Evolutionary conservation across 2,797 vertebrate genomes (phyloP), one percentile per base, ranked within the genome.

Genomic region (Leuciscus waleckii): DNA sequence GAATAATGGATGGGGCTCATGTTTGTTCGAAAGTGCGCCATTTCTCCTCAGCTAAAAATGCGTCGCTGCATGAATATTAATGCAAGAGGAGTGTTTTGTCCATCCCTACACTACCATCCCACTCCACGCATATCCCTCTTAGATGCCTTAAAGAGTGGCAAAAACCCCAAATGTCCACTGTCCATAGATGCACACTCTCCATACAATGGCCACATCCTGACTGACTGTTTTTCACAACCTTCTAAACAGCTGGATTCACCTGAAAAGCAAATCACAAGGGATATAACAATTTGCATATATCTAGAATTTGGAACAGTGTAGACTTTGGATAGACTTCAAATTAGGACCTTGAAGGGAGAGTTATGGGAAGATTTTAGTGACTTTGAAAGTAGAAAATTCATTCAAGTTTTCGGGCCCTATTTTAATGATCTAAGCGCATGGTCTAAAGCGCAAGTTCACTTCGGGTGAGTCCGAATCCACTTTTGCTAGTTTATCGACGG

Each of bases 1-100:
- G 85, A 88, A 88, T 88, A 88, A 88, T 86, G 73, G 75, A 88
- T 84, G 51, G 65, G 17, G 73, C 71, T 75, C 61, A 37, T 83
- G 83, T 83, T 88, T 83, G 81, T 86, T 84, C 80, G 81, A 54
- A 79, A 85, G 41, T 61, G 77, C 58, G 39, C 81, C 75, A 67
- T 83, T 83, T 88, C 67, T 63, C 73, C 26, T 41, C 7, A 43
- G 78, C 68, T 85, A 51, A 81, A 81, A 84, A 76, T 79, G 83
- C 54, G 29, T 71, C 11, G 41, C 32, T 35, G 41, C 43, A 54
- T 81, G 76, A 87, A 84, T 83, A 81, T 78, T 73, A 58, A 87
- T 82, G 74, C 26, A 19, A 19, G 71, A 56, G 32, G 46, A 75
- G 79, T 82, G 74, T 86, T 67, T 82, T 41, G 63, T 37, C 80